Evolutionary conservation across 2,797 vertebrate species (phyloP).

Genomic region (Bradypodion pumilum): DNA sequence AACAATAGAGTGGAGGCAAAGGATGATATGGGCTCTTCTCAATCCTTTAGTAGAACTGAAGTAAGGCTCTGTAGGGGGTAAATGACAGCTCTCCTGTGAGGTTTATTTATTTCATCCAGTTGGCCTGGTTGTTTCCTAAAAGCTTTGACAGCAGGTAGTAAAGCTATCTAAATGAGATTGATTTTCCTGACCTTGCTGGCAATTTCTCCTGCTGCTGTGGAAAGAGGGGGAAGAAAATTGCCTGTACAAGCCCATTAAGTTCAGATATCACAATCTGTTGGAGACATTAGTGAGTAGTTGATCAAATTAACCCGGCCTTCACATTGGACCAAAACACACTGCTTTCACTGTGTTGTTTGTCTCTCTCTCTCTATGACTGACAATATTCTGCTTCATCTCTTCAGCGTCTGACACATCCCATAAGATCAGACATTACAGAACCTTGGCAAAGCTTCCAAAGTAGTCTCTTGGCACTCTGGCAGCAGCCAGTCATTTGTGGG

Average conservation of each 20-base stretch:
- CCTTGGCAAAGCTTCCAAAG: constrained; percentile 50
- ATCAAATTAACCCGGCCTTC: constrained; percentile 56
- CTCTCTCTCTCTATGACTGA: constrained; percentile 36
- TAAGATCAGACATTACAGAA: constrained; percentile 44
- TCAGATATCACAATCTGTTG: constrained; percentile 53
- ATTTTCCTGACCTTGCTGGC: constrained; percentile 44
- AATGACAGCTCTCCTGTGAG: constrained; percentile 24
- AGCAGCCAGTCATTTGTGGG: constrained; percentile 43
- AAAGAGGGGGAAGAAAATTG: constrained; percentile 50
- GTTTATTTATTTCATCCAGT: constrained; percentile 21
- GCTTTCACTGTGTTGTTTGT: constrained; percentile 50
- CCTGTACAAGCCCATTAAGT: constrained; percentile 49
- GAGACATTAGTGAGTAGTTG: constrained; percentile 47
- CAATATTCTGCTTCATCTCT: constrained; percentile 55
- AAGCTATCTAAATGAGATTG: constrained; percentile 38
- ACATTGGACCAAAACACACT: constrained; percentile 45
- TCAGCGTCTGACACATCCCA: constrained; percentile 48
- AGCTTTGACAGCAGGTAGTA: constrained; percentile 32
- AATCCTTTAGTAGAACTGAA: constrained; percentile 5
- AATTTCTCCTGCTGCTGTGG: constrained; percentile 49
- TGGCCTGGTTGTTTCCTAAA: constrained; percentile 33
- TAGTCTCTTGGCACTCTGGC: constrained; percentile 48
- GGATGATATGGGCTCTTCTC: neutral
- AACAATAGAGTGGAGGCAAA: neutral
- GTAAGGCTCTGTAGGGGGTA: neutral